Evolutionary conservation across 2,888 invertebrate genomes (phyloP).

Genomic region (Drosophila atripex): DNA sequence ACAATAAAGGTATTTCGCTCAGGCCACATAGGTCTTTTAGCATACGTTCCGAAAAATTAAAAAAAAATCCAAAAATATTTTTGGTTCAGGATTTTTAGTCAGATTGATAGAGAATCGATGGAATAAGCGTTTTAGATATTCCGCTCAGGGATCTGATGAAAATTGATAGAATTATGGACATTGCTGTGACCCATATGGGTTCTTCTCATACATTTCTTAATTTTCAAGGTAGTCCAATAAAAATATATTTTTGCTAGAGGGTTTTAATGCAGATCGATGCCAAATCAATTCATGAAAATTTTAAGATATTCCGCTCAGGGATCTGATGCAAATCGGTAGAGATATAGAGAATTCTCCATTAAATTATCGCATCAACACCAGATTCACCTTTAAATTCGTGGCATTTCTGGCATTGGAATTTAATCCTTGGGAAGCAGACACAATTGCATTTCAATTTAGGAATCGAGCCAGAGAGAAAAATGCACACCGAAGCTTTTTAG

Average conservation of each 20-base stretch:
- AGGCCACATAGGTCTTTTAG: no score
- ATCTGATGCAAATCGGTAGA: neutral
- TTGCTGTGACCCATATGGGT: no score
- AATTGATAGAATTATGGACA: neutral
- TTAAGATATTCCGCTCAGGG: no score
- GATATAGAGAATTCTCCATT: neutral
- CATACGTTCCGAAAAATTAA: no score
- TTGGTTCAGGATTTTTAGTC: no score
- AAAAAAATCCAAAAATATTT: no score
- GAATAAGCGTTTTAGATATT: neutral
- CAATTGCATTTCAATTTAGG: constrained; percentile 11
- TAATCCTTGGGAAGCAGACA: neutral
- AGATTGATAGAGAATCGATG: neutral
- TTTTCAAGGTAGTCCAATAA: no score
- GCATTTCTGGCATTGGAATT: neutral
- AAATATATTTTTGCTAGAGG: no score
- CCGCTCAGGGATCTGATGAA: neutral
- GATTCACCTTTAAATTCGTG: neutral
- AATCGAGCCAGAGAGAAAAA: constrained; percentile 9
- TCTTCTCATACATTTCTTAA: no score
- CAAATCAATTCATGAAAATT: no score
- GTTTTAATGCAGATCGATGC: no score
- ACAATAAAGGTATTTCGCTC: no score
- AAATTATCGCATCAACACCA: neutral
- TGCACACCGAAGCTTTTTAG: constrained; percentile 23